A percentile compares a stretch with the other conserved stretches of the same genome.
Evolutionary conservation across 2,888 invertebrate species (phyloP).

Genomic region (Bugula neritina): DNA sequence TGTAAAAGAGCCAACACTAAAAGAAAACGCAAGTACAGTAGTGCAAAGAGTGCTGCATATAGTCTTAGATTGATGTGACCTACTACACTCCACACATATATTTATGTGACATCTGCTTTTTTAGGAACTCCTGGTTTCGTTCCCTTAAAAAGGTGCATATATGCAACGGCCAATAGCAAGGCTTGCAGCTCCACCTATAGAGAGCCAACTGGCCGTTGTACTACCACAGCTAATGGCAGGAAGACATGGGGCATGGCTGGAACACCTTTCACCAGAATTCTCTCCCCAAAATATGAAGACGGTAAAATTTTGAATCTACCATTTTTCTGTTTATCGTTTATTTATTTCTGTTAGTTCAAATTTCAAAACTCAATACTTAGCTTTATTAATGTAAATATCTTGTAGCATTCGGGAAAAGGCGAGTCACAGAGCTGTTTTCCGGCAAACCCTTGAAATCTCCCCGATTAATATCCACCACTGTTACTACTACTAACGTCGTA

Average conservation of each 20-base stretch:
- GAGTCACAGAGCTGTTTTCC: not conserved
- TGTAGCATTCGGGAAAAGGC: not conserved
- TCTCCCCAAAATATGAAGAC: slow-evolving; percentile 11
- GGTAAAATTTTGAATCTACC: not conserved
- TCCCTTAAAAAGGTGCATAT: not conserved
- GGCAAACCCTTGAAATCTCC: not conserved
- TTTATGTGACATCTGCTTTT: too few species aligned
- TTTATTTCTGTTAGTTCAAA: not conserved
- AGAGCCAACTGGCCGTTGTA: not conserved
- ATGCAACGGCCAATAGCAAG: not conserved
- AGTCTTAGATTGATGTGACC: too few species aligned
- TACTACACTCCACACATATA: too few species aligned
- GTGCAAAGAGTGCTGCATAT: too few species aligned
- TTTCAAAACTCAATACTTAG: too few species aligned
- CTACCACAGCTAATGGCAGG: not conserved
- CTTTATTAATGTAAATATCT: too few species aligned
- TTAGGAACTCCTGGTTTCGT: too few species aligned
- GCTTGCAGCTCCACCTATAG: not conserved
- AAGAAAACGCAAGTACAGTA: too few species aligned
- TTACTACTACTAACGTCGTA: slow-evolving; percentile 20
- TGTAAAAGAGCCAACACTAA: too few species aligned
- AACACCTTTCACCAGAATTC: slow-evolving; percentile 7
- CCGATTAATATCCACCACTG: slow-evolving; percentile 8
- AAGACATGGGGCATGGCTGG: slow-evolving; percentile 21
- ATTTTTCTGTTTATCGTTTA: not conserved